Percentiles rank a stretch among this genome's conserved stretches.
Conservation (phyloP, 1,140 invertebrate species). For the Cyclargus thomasi region DNA sequence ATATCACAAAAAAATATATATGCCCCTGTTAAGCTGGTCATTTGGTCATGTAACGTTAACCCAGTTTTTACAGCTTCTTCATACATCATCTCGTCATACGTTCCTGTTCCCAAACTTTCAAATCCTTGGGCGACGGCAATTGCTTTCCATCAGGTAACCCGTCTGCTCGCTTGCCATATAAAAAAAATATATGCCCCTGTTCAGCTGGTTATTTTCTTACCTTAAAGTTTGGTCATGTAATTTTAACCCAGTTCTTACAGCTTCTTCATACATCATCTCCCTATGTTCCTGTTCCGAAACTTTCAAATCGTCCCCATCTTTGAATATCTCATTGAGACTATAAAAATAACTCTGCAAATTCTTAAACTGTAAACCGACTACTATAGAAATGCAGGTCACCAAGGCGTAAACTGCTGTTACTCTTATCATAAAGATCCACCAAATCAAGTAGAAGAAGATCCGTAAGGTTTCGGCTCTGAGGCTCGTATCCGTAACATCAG, state of each 20-base stretch:
- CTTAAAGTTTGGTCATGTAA: slow-evolving; percentile 41
- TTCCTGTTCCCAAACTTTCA: slow-evolving; percentile 15
- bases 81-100: slow-evolving; percentile 42
- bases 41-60: slow-evolving; percentile 41
- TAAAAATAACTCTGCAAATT: slow-evolving; percentile 47
- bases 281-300: slow-evolving; percentile 27
- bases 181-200: too few relatives aligned
- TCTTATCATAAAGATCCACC: slow-evolving; percentile 45
- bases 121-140: too few relatives aligned
- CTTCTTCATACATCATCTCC: slow-evolving; percentile 38
- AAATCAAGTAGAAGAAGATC: slow-evolving; percentile 34
- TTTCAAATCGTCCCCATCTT: slow-evolving; percentile 18
- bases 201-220: slow-evolving; percentile 24
- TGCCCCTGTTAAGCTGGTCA: too few relatives aligned
- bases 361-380: slow-evolving; percentile 42
- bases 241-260: slow-evolving; percentile 43
- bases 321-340: slow-evolving; percentile 38
- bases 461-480: slow-evolving; percentile 30
- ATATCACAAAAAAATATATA: too few relatives aligned
- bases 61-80: slow-evolving; percentile 40
- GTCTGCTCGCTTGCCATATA: too few relatives aligned
- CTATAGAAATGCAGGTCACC: slow-evolving; percentile 34
- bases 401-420: slow-evolving; percentile 34
- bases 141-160: too few relatives aligned
- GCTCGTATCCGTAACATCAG: slow-evolving; percentile 36